phyloP scores from a whole-genome alignment of 2,888 invertebrate genomes.

The Ectemnius continuus region DNA sequence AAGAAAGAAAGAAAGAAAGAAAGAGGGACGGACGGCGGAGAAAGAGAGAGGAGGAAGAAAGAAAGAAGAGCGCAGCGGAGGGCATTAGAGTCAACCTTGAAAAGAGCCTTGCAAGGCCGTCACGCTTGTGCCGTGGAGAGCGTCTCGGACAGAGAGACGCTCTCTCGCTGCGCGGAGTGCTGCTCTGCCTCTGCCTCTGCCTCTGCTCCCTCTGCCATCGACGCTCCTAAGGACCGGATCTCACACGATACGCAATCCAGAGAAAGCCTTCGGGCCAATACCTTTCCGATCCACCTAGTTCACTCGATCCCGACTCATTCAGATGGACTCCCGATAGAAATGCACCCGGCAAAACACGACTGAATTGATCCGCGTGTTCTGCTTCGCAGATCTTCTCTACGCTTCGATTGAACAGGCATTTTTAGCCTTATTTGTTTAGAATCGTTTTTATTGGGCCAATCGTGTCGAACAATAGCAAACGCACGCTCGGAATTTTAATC shows the following conservation, averaged over 20 bases:
- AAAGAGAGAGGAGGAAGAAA: constrained; percentile 23
- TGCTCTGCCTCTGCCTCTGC: too few relatives aligned
- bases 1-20: constrained; percentile 25
- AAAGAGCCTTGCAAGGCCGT: constrained; percentile 72
- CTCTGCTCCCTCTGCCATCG: constrained; percentile 21
- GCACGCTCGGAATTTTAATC: too few relatives aligned
- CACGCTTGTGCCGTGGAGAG: constrained; percentile 66
- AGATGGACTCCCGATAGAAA: constrained; percentile 4
- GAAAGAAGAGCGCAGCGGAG: constrained; percentile 50
- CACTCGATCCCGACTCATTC: constrained; percentile 47
- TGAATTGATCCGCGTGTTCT: too few relatives aligned
- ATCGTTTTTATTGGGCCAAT: too few relatives aligned
- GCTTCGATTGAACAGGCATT: too few relatives aligned
- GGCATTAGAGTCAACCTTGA: constrained; percentile 70
- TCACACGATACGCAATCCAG: constrained; percentile 61
- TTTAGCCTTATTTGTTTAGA: too few relatives aligned
- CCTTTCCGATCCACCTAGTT: constrained; percentile 39
- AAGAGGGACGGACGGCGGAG: constrained; percentile 2
- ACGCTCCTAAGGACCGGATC: constrained; percentile 48
- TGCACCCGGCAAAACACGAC: too few relatives aligned
- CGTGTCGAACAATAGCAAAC: too few relatives aligned
- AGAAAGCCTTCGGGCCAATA: constrained; percentile 53
- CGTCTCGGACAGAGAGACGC: constrained; percentile 55
- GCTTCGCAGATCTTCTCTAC: too few relatives aligned
- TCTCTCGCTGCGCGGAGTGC: too few relatives aligned